Percentiles rank a stretch among this genome's conserved stretches.
Evolutionary conservation across 35 echinoderm and acorn worm species (phyloP).

Genomic region (Ptychodera flava): DNA sequence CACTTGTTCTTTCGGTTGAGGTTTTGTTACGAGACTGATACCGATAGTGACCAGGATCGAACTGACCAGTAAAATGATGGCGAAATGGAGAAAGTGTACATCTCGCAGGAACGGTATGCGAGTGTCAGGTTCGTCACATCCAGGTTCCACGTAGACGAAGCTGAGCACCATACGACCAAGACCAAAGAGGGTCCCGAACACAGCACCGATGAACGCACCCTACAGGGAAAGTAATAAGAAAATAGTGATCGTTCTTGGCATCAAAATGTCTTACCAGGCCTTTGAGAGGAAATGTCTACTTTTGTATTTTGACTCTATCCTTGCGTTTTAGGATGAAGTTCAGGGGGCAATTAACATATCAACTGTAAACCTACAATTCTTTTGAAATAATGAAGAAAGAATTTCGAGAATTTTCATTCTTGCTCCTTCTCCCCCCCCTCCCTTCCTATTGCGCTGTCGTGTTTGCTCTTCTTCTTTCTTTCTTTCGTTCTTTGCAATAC

Average conservation of each 20-base stretch:
- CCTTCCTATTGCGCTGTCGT: too few relatives aligned
- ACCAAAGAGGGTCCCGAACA: background rate
- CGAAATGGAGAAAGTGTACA: constrained; percentile 6
- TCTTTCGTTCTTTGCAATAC: too few relatives aligned
- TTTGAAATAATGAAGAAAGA: too few relatives aligned
- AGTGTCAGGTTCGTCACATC: constrained; percentile 11
- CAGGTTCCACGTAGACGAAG: constrained; percentile 5
- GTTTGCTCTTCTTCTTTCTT: too few relatives aligned
- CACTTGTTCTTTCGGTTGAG: background rate
- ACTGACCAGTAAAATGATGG: background rate
- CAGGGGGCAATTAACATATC: too few relatives aligned
- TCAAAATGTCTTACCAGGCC: too few relatives aligned
- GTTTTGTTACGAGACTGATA: background rate
- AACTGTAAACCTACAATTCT: too few relatives aligned
- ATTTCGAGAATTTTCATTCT: too few relatives aligned
- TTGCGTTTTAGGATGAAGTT: too few relatives aligned
- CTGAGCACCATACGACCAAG: background rate
- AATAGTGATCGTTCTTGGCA: background rate
- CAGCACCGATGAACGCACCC: background rate
- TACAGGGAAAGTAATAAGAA: background rate
- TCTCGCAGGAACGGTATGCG: constrained; percentile 4
- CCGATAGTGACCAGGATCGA: background rate
- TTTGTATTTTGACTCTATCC: too few relatives aligned
- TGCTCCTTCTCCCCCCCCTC: too few relatives aligned
- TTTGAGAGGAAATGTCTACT: too few relatives aligned